Evolutionary conservation across 1,140 invertebrate species (phyloP), one percentile per base, ranked within the genome.

Genomic region (Apis florea): DNA sequence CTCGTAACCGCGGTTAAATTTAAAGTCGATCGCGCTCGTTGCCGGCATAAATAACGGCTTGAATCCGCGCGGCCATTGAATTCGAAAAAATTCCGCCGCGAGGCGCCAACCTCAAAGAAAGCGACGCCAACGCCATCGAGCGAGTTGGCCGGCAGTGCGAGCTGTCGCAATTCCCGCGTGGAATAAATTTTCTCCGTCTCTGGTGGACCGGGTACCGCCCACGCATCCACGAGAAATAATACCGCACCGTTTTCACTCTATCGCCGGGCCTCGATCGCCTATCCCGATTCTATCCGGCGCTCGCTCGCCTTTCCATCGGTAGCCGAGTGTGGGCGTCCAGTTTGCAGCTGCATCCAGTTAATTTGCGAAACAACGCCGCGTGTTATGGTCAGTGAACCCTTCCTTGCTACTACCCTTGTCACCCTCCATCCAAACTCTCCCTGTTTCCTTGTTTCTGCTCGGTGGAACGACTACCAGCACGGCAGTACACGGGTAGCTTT

Each of bases 301-400:
- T 26, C 24, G n/a, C 67, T 68, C 76, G 53, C 26, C 54, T 68
- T 24, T 40, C 63, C 2, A 40, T 63, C 61, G 40, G 40, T 49
- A 84, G 71, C 83, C 76, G 47, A 84, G 31, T 19, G 71, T 63
- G 74, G 79, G 74, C 66, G 66, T 64, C 49, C 66, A 79, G 71
- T 54, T 63, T 83, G 79, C 79, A 85, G 85, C 79, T 85, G 83
- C 85, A 82, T 51, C 74, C 83, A 74, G 79, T 85, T 85, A 85
- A 86, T 86, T 86, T 74, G 58, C 74, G 12, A 4, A 21, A 66
- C 63, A 11, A 19, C 11, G 5, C 59, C 24, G 11, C 19, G 31
- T 47, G 64, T 66, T 66, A 13, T n/a, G n/a, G 64, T 47, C 31
- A 1, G 15, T 64, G 19, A 17, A 19, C 31, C 63, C 31, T 12